A percentile compares a stretch with the other conserved stretches of the same genome.
Evolutionary conservation across 2,888 invertebrate species (phyloP).

Genomic region (Pammene fasciana): DNA sequence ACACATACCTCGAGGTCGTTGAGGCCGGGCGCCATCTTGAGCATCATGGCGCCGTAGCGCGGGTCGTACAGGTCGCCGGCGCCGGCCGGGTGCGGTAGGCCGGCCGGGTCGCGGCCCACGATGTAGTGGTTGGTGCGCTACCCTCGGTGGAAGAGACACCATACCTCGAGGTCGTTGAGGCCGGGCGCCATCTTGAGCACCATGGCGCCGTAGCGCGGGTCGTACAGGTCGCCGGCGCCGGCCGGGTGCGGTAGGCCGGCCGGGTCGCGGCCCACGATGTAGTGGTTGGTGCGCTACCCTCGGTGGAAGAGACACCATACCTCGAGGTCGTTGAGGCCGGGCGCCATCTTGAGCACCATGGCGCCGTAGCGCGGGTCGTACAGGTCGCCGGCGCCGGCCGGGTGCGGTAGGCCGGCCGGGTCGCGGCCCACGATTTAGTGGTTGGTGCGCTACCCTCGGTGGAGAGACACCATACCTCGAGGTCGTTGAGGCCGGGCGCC

Average conservation of each 20-base stretch:
- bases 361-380: constrained; percentile 97
- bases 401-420: constrained; percentile 99
- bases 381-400: constrained; percentile 91
- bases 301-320: constrained; percentile 55
- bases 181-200: constrained; percentile 98
- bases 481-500: constrained; percentile 95
- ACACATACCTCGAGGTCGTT: constrained; percentile 91
- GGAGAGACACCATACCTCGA: constrained; percentile 90
- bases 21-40: constrained; percentile 97
- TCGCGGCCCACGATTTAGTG: constrained; percentile 99
- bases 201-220: constrained; percentile 95
- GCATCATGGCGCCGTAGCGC: constrained; percentile 95
- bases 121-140: constrained; percentile 99
- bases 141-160: constrained; percentile 12
- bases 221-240: constrained; percentile 93
- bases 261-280: constrained; percentile 99
- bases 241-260: constrained; percentile 98
- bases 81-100: constrained; percentile 95
- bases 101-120: constrained; percentile 99
- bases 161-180: constrained; percentile 90
- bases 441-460: too few species aligned
- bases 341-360: constrained; percentile 95
- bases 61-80: constrained; percentile 96
- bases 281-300: constrained; percentile 99
- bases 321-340: constrained; percentile 95